Base-by-base conservation (phyloP, 2,888 invertebrate species). In the Rotaria macrura region DNA sequence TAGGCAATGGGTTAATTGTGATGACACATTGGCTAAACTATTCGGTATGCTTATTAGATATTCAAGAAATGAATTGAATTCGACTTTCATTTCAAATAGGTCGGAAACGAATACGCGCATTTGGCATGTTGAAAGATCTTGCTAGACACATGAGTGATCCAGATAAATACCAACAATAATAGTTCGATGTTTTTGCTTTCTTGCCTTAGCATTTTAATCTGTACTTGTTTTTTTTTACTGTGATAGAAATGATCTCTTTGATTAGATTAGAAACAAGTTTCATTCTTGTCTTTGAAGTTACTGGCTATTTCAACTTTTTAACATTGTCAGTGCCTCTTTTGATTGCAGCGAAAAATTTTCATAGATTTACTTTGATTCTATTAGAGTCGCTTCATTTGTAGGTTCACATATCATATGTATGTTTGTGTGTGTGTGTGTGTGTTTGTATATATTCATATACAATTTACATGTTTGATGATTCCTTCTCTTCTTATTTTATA, bases 121-220 rank as follows among this genome's bases (percentile, higher is more conserved):
- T 79, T 79, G 79, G 79, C 25, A 79, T 79, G 79, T n/a, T 79
- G n/a, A 79, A 79, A 79, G 79, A 43, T 79, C 79, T 79, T 10
- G 9, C 79, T 0, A 23, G 79, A 79, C 79, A 79, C 43, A 43
- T 79, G 79, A 79, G 43, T 43, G 79, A 79, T 79, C 79, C 79
- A 40, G 79, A 79, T 43, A 79, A 79, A n/a, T n/a, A n/a, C n/a
- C n/a, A n/a, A 79, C 34, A 65, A 14, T 20, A 65, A 65, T 65
- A 20, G 3, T 9, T 17, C 20, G 17, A 14, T 17, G 3, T 34
- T 20, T 25, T 25, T 2, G 17, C 14, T 65, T 65, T 12, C 4
- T 49, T 14, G 17, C 17, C 49, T 5, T 14, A 14, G 17, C 49
- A 49, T 49, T 49, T 14, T 49, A 49, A 17, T 49, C 65, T 20